These are phyloP conservation scores for Fringilla coelebs DNA, from an alignment of 2,797 vertebrate genomes.

Conservation along the genomic window DNA sequence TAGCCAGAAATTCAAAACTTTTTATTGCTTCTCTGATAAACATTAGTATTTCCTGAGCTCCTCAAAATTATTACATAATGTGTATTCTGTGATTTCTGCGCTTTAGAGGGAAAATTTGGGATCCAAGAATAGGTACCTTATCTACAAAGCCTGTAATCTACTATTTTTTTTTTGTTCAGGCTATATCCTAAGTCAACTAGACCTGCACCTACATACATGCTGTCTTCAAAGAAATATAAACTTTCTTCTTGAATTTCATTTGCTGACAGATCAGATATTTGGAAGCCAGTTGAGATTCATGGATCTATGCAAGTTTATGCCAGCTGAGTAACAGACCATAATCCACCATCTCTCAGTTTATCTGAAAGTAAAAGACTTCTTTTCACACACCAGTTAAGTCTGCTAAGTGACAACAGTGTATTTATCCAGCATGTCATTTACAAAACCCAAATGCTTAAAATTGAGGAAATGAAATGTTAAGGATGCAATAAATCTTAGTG, in stretches of 20 bases:
- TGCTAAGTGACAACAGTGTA: constrained; percentile 36
- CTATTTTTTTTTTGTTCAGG: neutral
- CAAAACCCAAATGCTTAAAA: constrained; percentile 39
- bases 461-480: constrained; percentile 63
- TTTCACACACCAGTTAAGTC: constrained; percentile 3
- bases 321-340: neutral
- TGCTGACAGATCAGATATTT: neutral
- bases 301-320: neutral
- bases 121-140: neutral
- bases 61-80: neutral
- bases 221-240: neutral
- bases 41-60: neutral
- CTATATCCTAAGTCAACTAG: neutral
- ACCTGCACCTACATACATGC: neutral
- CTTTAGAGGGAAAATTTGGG: neutral
- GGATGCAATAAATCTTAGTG: constrained; percentile 24
- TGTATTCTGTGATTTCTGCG: neutral
- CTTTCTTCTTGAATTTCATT: neutral
- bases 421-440: constrained; percentile 27
- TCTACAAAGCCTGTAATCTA: neutral
- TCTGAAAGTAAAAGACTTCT: neutral
- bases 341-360: neutral
- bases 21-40: neutral
- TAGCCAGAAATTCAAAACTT: neutral
- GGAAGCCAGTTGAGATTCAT: neutral